A percentile compares a stretch with the other conserved stretches of the same genome.
These are phyloP conservation scores for Platyscapa corneri DNA, from an alignment of 1,140 invertebrate species.

Conservation along the genomic window DNA sequence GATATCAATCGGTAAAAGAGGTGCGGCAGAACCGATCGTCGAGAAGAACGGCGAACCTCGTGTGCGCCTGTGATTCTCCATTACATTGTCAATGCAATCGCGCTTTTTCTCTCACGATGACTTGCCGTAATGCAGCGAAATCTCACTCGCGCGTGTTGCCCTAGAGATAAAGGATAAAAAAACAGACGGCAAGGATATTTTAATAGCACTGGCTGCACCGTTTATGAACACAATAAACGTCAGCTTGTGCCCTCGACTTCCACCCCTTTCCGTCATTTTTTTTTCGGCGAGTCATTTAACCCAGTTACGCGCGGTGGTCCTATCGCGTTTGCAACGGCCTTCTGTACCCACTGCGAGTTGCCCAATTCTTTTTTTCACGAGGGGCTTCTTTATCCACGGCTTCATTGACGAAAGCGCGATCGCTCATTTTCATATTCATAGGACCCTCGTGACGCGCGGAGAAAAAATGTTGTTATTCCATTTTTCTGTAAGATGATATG, in stretches of 20 bases:
- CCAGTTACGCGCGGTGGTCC: slow-evolving; percentile 48
- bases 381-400: slow-evolving; percentile 8
- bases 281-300: slow-evolving; percentile 64
- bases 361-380: slow-evolving; percentile 41
- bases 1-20: slow-evolving; percentile 24
- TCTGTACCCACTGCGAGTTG: slow-evolving; percentile 42
- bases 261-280: slow-evolving; percentile 39
- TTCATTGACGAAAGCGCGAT: slow-evolving; percentile 17
- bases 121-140: slow-evolving; percentile 60
- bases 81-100: slow-evolving; percentile 48
- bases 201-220: slow-evolving; percentile 62
- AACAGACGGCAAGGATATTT: slow-evolving; percentile 59
- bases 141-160: slow-evolving; percentile 41
- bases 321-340: slow-evolving; percentile 53
- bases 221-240: slow-evolving; percentile 68
- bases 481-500: slow-evolving; percentile 62
- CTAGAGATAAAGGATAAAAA: slow-evolving; percentile 49
- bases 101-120: slow-evolving; percentile 59
- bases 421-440: slow-evolving; percentile 42
- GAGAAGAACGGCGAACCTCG: neutral
- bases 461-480: slow-evolving; percentile 49
- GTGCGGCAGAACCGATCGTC: slow-evolving; percentile 11
- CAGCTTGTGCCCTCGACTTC: slow-evolving; percentile 44
- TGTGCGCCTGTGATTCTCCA: slow-evolving; percentile 24
- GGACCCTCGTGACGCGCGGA: neutral